Evolutionary conservation across 2,113 vertebrate genomes (phyloP).

Genomic region (Scortum barcoo): DNA sequence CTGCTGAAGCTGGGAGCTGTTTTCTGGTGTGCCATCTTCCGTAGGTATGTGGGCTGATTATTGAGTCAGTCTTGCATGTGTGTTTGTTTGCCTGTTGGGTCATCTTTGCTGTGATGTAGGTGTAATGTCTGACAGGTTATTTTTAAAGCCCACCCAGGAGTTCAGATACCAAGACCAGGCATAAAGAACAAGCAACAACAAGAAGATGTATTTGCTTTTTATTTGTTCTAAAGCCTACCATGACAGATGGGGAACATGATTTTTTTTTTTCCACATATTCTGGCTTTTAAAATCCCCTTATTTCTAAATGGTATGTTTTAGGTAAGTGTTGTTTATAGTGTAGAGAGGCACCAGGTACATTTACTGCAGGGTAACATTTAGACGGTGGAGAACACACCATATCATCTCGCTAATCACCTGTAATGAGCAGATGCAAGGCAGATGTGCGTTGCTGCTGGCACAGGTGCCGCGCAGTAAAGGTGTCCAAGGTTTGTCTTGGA

Average conservation of each 20-base stretch:
- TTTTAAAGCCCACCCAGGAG: conserved; percentile 52
- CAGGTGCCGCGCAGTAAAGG: conserved; percentile 67
- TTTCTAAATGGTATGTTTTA: conserved; percentile 43
- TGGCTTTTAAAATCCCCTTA: conserved; percentile 12
- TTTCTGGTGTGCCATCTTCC: conserved; percentile 25
- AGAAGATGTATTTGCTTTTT: conserved; percentile 20
- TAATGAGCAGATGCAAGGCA: conserved; percentile 78
- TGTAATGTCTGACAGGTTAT: conserved; percentile 63
- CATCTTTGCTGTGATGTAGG: conserved; percentile 63
- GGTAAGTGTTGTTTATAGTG: conserved; percentile 43
- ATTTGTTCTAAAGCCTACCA: conserved; percentile 35
- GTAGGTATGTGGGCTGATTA: conserved; percentile 52
- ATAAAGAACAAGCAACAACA: conserved; percentile 8
- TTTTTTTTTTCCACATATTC: conserved; percentile 26
- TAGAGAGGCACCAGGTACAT: conserved; percentile 33
- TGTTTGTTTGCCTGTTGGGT: conserved; percentile 60
- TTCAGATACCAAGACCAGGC: conserved; percentile 19
- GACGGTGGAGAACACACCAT: conserved; percentile 46
- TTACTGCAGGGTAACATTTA: conserved; percentile 64
- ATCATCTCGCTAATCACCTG: conserved; percentile 75
- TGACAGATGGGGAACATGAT: conserved; percentile 45
- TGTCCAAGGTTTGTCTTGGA: conserved; percentile 61
- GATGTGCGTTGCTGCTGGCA: conserved; percentile 75
- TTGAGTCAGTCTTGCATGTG: conserved; percentile 66
- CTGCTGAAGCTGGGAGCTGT: conserved; percentile 10